Evolutionary conservation across 2,113 vertebrate genomes (phyloP), one percentile per base, ranked within the genome.

Genomic region (Eulemur rufifrons): DNA sequence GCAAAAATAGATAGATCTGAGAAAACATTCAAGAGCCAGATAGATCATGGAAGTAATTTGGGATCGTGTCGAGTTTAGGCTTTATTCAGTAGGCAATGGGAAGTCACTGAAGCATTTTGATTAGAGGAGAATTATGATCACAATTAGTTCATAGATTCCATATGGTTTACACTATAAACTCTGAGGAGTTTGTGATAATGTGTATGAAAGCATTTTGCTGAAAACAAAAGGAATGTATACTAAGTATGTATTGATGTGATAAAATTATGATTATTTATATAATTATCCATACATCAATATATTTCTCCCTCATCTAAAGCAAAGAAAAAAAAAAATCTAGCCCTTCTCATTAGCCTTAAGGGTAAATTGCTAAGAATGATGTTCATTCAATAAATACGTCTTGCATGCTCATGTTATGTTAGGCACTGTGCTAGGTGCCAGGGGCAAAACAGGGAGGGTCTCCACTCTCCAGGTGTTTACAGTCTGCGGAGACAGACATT

Each of bases 401-500:
- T 52, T 85, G 63, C 14, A 11, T 59, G 87, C 45, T 32, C 15
- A 3, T 89, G 69, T 96, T 97, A n/a, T 73, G 52, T 81, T 85
- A 91, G 92, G 96, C 73, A 92, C 74, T 66, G 8, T 59, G 52
- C 29, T 42, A 50, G 29, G 42, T 86, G 34, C 52, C 7, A 5
- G 15, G 64, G 81, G 66, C 18, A 88, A 90, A 80, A 54, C 25
- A 86, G 73, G 76, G 52, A 87, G 18, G 39, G n/a, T 94, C 42
- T 90, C n/a, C 32, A 61, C 45, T 94, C 50, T 86, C 12, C 37
- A 78, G 73, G n/a, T 86, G 3, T 94, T 95, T 92, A 84, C 61
- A 97, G 95, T 78, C 82, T 93, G 34, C 90, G 8, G 34, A 94
- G 80, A 92, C 82, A 97, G 91, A 92, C 95, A 50, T 1, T 97